Conservation (phyloP, 2,888 invertebrate species). For the Lycocerus yunnanus region DNA sequence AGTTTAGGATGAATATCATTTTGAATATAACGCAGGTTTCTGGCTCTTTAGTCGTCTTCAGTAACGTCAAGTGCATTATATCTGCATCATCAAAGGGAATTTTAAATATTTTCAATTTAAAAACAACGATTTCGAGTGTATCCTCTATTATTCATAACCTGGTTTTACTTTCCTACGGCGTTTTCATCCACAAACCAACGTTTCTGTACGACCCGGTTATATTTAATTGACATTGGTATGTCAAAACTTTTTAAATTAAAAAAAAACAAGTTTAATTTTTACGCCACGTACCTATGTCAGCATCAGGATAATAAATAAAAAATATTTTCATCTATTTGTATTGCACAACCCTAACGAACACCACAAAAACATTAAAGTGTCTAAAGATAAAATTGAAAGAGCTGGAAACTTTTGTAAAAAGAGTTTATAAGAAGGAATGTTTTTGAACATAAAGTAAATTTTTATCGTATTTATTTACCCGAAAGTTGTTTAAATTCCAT, state of each 20-base stretch:
- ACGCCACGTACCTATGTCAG: too few relatives aligned
- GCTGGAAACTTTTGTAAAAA: neutral
- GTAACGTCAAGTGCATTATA: neutral
- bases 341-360: neutral
- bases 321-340: too few relatives aligned
- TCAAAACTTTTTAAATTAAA: neutral
- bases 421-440: neutral
- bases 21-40: too few relatives aligned
- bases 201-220: neutral
- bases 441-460: neutral
- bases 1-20: neutral
- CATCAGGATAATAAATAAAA: neutral
- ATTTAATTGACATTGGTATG: neutral
- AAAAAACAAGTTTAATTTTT: neutral
- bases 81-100: neutral
- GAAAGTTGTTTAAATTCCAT: neutral
- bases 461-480: neutral
- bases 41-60: neutral
- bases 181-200: too few relatives aligned
- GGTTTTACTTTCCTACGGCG: too few relatives aligned
- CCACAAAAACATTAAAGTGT: neutral
- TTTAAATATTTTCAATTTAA: neutral
- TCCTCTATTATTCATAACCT: neutral
- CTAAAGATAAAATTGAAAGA: neutral
- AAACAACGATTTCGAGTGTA: neutral